Evolutionary conservation across 2,797 vertebrate genomes (phyloP).

Genomic region (Mionectes olivaceus): DNA sequence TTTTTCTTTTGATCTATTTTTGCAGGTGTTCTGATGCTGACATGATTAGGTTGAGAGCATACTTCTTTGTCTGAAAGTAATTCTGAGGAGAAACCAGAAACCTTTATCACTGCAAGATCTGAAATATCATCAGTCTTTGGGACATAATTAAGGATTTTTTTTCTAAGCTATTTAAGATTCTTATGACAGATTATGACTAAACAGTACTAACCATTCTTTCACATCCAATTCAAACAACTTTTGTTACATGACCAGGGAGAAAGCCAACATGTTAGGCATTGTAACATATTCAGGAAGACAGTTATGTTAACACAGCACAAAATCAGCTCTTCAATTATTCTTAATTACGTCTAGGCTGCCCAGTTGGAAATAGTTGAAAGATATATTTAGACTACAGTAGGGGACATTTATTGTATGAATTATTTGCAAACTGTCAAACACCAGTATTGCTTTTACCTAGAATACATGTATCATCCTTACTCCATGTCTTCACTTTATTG

Average conservation of each 20-base stretch:
- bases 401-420: conserved; percentile 11
- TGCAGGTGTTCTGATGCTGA: conserved; percentile 57
- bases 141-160: conserved; percentile 13
- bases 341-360: conserved; percentile 25
- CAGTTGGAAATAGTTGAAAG: conserved; percentile 27
- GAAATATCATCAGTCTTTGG: conserved; percentile 5
- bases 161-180: conserved; percentile 28
- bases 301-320: conserved; percentile 16
- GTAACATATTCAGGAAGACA: neutral
- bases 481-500: neutral
- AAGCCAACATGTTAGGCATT: conserved; percentile 20
- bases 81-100: conserved; percentile 26
- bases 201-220: conserved; percentile 30
- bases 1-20: conserved; percentile 69
- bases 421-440: conserved; percentile 30
- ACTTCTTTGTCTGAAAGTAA: conserved; percentile 42
- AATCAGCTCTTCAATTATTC: conserved; percentile 40
- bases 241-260: neutral
- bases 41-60: conserved; percentile 30
- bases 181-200: conserved; percentile 20
- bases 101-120: conserved; percentile 30
- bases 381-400: conserved; percentile 3
- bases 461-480: neutral
- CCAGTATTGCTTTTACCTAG: neutral
- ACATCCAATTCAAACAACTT: conserved; percentile 26